Base-by-base conservation (phyloP, 2,888 invertebrate species). In the Lobophora halterata region DNA sequence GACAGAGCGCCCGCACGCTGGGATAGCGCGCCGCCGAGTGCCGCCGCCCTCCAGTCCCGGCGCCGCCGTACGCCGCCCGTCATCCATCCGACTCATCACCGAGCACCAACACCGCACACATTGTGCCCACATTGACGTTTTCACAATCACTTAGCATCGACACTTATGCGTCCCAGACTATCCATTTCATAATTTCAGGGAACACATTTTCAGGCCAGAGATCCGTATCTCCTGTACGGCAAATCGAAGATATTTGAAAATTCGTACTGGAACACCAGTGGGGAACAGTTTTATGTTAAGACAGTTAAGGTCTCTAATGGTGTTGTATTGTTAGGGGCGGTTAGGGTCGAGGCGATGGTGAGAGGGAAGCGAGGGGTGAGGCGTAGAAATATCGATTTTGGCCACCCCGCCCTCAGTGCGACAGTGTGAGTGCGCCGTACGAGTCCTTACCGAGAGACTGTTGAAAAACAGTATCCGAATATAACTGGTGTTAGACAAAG, bases 301-400 rank as follows among this genome's bases (percentile, higher is more conserved):
- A 65, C 65, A 56, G 63, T 71, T 83, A 85, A 78, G 79, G 85
- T 82, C 67, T 55, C 63, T 69, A 81, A 76, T 83, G 74, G 82
- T 72, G 64, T 65, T 74, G 60, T 72, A 61, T 66, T 76, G 77
- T 81, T 82, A 62, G 71, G 82, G 80, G 77, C 83, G 82, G 85
- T 85, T 85, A 82, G 81, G 79, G 77, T 78, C 70, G 75, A 62
- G 68, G 68, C 71, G 57, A 74, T 66, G 69, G 73, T 63, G 63
- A 61, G 68, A 49, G 54, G 71, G 65, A 58, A 64, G 56, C 37
- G 79, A 66, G 82, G 75, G 77, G 77, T 71, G 81, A 80, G 80
- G 76, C 80, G 83, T 73, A 75, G 77, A 68, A 81, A 72, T 87
- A 87, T 87, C 87, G 87, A 87, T 87, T 86, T 87, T 85, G 70